Conservation (phyloP, 2,888 invertebrate species). For the Ichneumoninae sp. region DNA sequence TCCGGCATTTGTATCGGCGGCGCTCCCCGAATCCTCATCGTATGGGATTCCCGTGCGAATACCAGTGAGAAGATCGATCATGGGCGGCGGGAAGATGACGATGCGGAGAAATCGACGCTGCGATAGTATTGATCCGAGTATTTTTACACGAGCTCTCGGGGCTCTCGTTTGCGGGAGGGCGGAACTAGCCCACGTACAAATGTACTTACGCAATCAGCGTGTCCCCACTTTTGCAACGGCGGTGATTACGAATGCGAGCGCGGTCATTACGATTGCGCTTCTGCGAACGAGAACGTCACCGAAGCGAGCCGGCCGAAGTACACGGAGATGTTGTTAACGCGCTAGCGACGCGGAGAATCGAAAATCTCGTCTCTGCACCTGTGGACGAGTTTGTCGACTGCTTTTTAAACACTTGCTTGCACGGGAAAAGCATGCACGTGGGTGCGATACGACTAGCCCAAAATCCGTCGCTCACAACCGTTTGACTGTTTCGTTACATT, state of each 20-base stretch:
- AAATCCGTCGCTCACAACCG: background rate
- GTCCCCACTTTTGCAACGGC: background rate
- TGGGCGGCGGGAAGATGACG: slow-evolving; percentile 7
- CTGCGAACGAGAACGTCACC: background rate
- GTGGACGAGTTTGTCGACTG: background rate
- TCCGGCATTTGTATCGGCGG: background rate
- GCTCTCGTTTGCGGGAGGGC: slow-evolving; percentile 3
- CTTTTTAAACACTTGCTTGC: background rate
- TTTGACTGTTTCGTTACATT: no score
- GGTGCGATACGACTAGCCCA: background rate
- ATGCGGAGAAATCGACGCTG: slow-evolving; percentile 7
- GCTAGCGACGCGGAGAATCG: background rate
- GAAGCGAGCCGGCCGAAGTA: background rate
- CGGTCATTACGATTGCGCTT: slow-evolving; percentile 13
- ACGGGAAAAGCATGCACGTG: no score
- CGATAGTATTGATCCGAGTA: slow-evolving; percentile 12
- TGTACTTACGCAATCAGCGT: slow-evolving; percentile 19
- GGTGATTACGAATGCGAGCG: slow-evolving; percentile 19
- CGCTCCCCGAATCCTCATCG: background rate
- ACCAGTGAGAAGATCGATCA: background rate
- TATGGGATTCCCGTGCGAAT: background rate
- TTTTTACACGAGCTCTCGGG: slow-evolving; percentile 1
- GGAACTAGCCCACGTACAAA: slow-evolving; percentile 15
- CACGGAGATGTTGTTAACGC: background rate
- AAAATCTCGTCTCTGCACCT: background rate